Conservation (phyloP, 2,113 vertebrate genomes). For the Sturnus vulgaris region DNA sequence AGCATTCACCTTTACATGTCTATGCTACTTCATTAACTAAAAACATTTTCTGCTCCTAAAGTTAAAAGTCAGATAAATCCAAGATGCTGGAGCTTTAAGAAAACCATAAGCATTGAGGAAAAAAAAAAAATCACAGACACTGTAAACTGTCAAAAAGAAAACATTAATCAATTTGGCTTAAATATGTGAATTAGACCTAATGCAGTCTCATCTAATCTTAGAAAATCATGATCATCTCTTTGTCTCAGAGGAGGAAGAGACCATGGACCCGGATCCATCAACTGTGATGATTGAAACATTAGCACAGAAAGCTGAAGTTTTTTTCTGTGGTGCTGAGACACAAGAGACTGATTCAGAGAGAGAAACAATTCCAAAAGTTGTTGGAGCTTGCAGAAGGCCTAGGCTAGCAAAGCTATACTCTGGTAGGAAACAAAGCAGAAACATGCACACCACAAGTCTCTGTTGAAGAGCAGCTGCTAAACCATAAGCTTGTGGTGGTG, state of each 20-base stretch:
- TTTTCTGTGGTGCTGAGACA: not conserved
- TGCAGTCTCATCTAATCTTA: not conserved
- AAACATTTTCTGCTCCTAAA: not conserved
- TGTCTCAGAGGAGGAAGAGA: not conserved
- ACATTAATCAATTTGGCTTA: not conserved
- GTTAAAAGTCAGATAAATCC: not conserved
- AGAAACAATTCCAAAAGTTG: not conserved
- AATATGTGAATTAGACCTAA: not conserved
- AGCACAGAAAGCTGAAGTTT: not conserved
- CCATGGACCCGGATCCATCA: accelerated
- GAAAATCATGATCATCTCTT: not conserved
- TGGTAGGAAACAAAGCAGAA: not conserved
- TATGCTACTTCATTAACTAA: not conserved
- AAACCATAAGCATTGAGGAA: not conserved
- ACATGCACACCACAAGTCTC: accelerated
- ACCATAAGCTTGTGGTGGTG: not conserved
- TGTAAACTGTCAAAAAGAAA: not conserved
- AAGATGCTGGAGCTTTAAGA: not conserved
- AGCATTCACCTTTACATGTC: not conserved
- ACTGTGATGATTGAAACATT: not conserved
- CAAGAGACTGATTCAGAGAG: accelerated
- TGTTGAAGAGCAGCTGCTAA: not conserved
- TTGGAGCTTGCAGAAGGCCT: not conserved
- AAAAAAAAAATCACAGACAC: not conserved
- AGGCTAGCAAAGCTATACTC: not conserved